Base-by-base conservation (phyloP, 2,797 vertebrate species). In the Karalla daura region DNA sequence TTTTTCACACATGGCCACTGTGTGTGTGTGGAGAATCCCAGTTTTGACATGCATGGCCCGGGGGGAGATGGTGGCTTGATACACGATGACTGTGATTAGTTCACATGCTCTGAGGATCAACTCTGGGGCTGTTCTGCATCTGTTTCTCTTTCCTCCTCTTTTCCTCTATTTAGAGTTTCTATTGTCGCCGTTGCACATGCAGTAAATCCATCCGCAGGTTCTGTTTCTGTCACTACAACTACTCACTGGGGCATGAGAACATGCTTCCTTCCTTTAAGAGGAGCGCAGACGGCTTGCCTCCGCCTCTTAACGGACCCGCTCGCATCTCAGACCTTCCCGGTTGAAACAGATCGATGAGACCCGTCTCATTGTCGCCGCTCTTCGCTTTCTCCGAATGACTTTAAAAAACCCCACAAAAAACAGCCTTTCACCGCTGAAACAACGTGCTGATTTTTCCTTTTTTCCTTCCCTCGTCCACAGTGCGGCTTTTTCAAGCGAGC, bases 401-500 rank as follows among this genome's bases (percentile, higher is more conserved):
- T 72, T 59, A 44, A 75, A 69, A 24, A 18, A 8, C 13, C 15
- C n/a, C n/a, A n/a, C n/a, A n/a, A n/a, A n/a, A n/a, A n/a, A n/a
- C n/a, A n/a, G n/a, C n/a, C 8, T 11, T 17, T 44, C 23, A 10
- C 15, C 11, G n/a, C n/a, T n/a, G n/a, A 24, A 25, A 24, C 2
- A 5, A 2, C 15, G 35, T 40, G 65, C 5, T 58, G 8, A 65
- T 47, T 56, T 0, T 64, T 44, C 52, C 44, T 56, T 0, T 64
- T 44, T 55, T 53, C 5, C 46, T 5, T 45, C 1, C 63, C 32
- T 28, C 50, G 18, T 60, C 70, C 24, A 18, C 88, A 99, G 98
- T 97, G 95, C 58, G 96, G 96, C 86, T 98, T 98, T 94, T 98
- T 98, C 88, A 94, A 95, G 81, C 96, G 94, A 67, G 93, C 96